Evolutionary conservation across 2,113 vertebrate species (phyloP), one percentile per base, ranked within the genome.

Genomic region (Heteronetta atricapilla): DNA sequence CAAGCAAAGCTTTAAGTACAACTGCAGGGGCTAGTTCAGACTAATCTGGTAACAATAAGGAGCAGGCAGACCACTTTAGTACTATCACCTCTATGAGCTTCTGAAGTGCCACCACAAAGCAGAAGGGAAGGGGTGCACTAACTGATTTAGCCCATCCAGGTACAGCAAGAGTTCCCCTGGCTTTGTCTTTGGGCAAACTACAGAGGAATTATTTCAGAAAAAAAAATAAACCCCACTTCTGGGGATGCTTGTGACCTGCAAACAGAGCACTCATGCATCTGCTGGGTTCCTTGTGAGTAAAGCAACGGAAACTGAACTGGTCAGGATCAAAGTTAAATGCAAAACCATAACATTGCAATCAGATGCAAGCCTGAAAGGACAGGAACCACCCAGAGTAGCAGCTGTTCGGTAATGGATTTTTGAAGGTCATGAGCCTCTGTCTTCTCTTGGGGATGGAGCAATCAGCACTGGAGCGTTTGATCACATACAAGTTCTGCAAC

Each of bases 71-170:
- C 40, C 17, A 31, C 28, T 55, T 38, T 50, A 62, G 87, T 31
- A 48, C 74, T 70, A 46, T n/a, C 76, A 88, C 8, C 38, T 64
- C 3, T 0, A 7, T 0, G 0, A 87, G 33, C 20, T 60, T 67
- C 59, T 9, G 0, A 8, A 75, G 60, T 6, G 29, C 33, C 28
- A 38, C 46, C 48, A 14, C 26, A 59, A 53, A 89, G 40, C 46
- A 68, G 15, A 6, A 84, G 1, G 22, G 38, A 44, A 86, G 21
- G 22, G 73, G 67, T 13, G 34, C 8, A 34, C 13, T 63, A 21
- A 46, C 5, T n/a, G 52, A 56, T 82, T 75, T 42, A 81, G 33
- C 18, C 31, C 40, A 28, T 9, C 20, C 22, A 56, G 69, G 19
- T 8, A 68, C 11, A 93, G 46, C n/a, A 58, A 18, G 55, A 50